Evolutionary conservation across 2,113 vertebrate genomes (phyloP).

Genomic region (Tringa solitaria): DNA sequence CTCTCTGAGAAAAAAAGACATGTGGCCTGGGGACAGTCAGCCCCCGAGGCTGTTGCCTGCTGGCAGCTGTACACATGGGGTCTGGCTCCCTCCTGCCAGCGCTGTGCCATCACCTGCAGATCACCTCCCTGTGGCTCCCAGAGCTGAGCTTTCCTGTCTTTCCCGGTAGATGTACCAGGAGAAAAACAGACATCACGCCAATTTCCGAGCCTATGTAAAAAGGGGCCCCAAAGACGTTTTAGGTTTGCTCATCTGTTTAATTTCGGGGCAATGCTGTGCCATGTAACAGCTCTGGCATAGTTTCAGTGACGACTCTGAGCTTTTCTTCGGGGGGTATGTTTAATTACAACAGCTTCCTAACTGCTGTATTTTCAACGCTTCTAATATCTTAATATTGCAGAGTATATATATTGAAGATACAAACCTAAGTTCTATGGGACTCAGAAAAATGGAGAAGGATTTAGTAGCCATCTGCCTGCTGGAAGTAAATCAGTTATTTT

Average conservation of each 20-base stretch:
- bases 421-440: neutral
- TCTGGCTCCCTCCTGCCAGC: neutral
- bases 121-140: neutral
- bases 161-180: neutral
- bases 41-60: neutral
- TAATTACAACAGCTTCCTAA: neutral
- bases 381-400: neutral
- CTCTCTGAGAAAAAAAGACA: neutral
- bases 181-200: neutral
- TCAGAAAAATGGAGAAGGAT: neutral
- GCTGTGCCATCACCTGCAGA: neutral
- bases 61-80: neutral
- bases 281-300: neutral
- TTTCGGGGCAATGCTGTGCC: neutral
- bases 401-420: neutral
- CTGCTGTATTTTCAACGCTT: neutral
- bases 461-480: slow-evolving; percentile 7
- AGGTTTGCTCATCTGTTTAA: neutral
- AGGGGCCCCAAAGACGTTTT: neutral
- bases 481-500: slow-evolving; percentile 8
- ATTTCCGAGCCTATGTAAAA: neutral
- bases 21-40: neutral
- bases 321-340: neutral
- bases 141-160: neutral
- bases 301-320: neutral